These are phyloP conservation scores for Psittacus erithacus DNA, from an alignment of 2,113 vertebrate species.

Conservation along the genomic window DNA sequence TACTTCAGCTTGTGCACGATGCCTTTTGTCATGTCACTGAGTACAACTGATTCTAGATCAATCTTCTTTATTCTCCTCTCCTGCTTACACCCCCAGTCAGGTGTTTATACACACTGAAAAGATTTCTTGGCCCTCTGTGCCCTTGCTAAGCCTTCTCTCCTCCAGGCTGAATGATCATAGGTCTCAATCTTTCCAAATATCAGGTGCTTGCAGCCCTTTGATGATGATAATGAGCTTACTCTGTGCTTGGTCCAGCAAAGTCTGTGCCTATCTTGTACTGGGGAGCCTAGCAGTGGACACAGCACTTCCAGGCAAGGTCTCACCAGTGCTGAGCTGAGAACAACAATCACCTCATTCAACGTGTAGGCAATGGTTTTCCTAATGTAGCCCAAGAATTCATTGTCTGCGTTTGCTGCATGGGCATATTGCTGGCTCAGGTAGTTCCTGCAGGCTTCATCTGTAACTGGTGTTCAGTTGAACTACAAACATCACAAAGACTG, in stretches of 20 bases:
- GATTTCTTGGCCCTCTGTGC: background rate
- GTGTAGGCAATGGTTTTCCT: background rate
- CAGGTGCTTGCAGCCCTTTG: background rate
- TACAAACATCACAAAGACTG: background rate
- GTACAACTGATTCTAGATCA: background rate
- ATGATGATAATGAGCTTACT: background rate
- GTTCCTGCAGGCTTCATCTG: background rate
- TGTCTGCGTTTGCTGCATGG: background rate
- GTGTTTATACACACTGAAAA: background rate
- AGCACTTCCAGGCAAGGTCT: background rate
- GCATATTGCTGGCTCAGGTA: background rate
- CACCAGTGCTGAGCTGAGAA: background rate
- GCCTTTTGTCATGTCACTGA: background rate
- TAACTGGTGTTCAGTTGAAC: background rate
- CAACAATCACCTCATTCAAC: fast-evolving
- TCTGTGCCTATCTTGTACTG: background rate
- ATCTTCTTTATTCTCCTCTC: background rate
- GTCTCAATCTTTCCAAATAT: background rate
- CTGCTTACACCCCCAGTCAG: fast-evolving
- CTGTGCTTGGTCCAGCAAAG: background rate
- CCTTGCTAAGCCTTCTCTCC: background rate
- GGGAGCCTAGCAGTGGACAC: background rate
- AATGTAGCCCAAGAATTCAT: fast-evolving
- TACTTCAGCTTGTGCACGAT: background rate
- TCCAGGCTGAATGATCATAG: background rate